Evolutionary conservation across 2,797 vertebrate genomes (phyloP).

Genomic region (Scolopax bukidnonensis): DNA sequence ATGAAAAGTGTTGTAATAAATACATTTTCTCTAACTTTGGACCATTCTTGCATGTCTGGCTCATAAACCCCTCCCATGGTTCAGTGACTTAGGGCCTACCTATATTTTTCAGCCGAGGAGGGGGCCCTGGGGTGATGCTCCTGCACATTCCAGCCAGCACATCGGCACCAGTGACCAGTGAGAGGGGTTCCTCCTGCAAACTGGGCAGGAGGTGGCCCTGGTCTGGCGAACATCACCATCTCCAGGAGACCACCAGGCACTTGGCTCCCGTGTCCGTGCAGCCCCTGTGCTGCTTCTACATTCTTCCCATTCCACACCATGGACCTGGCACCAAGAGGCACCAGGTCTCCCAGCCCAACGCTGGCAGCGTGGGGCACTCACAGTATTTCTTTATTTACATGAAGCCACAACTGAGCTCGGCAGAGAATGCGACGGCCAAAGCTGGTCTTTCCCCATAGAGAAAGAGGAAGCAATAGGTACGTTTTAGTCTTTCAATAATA

Average conservation of each 20-base stretch:
- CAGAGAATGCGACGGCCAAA: background rate
- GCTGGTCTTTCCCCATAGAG: background rate
- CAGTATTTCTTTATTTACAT: background rate
- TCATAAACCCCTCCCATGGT: conserved; percentile 79
- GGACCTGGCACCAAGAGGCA: background rate
- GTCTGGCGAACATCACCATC: background rate
- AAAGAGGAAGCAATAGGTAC: background rate
- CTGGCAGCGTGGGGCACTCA: background rate
- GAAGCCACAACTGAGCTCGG: background rate
- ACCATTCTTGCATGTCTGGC: conserved; percentile 77
- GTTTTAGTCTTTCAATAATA: background rate
- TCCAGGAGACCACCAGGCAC: background rate
- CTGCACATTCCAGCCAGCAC: background rate
- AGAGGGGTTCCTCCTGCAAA: background rate
- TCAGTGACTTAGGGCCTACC: conserved; percentile 72
- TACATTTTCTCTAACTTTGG: conserved; percentile 83
- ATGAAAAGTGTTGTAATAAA: conserved; percentile 86
- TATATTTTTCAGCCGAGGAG: conserved; percentile 12
- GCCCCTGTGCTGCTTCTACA: background rate
- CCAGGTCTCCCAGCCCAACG: rapidly evolving
- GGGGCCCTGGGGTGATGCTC: background rate
- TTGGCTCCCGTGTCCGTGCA: rapidly evolving
- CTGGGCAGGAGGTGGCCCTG: background rate
- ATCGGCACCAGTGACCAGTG: background rate
- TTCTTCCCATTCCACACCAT: background rate